phyloP scores from a whole-genome alignment of 92 coral and sea anemone genomes.

The Muricea muricata region DNA sequence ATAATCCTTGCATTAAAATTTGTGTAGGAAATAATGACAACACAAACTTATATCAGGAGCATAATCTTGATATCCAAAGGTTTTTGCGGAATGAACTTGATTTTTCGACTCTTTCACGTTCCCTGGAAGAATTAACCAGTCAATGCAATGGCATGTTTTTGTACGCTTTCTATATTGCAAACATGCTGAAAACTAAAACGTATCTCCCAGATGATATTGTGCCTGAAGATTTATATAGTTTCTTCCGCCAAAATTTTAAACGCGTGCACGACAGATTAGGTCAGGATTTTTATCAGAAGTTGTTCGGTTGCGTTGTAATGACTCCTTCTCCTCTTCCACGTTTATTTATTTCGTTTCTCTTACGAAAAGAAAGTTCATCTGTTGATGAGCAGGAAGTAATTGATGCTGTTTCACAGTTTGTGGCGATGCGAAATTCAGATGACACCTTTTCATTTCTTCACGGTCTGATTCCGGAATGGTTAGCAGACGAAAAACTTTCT shows the following conservation, averaged over 20 bases:
- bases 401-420: no score
- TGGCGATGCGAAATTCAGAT: not conserved
- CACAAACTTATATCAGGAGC: not conserved
- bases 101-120: not conserved
- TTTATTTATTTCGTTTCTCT: no score
- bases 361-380: no score
- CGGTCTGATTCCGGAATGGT: not conserved
- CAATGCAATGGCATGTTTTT: not conserved
- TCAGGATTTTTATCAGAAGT: no score
- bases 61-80: not conserved
- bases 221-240: not conserved
- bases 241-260: no score
- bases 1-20: no score
- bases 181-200: no score
- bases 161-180: not conserved
- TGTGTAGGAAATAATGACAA: not conserved
- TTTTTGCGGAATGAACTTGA: not conserved
- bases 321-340: no score
- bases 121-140: no score
- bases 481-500: slow-evolving; percentile 3
- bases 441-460: not conserved
- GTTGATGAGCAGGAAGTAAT: no score
- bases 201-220: not conserved
- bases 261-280: no score
- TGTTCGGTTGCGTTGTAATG: no score